A percentile compares a stretch with the other conserved stretches of the same genome.
These are phyloP conservation scores for Sebastes taczanowskii DNA, from an alignment of 2,797 vertebrate species.

Conservation along the genomic window DNA sequence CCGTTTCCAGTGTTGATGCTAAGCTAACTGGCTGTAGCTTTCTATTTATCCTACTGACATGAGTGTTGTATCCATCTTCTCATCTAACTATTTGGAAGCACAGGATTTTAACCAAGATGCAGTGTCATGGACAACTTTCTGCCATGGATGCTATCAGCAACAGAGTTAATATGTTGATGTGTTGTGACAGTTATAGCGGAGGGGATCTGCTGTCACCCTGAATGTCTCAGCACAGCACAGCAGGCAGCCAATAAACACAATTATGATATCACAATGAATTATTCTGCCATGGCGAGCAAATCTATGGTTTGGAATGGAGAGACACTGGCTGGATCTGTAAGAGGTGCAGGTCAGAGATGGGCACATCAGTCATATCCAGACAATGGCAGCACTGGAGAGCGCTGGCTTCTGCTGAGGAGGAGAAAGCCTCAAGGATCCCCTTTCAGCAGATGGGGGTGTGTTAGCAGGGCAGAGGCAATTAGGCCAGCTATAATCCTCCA, in stretches of 20 bases:
- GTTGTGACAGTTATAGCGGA: slow-evolving; percentile 51
- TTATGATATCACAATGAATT: slow-evolving; percentile 34
- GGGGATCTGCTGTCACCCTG: slow-evolving; percentile 47
- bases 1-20: not conserved
- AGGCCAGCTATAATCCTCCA: slow-evolving; percentile 78
- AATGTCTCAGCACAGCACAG: slow-evolving; percentile 30
- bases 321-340: not conserved
- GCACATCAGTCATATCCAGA: slow-evolving; percentile 58
- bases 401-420: slow-evolving; percentile 34
- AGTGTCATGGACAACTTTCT: not conserved
- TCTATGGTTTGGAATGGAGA: slow-evolving; percentile 14
- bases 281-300: slow-evolving; percentile 14
- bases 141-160: slow-evolving; percentile 2
- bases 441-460: slow-evolving; percentile 69
- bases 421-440: slow-evolving; percentile 65
- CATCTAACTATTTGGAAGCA: not conserved
- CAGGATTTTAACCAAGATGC: slow-evolving; percentile 6
- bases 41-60: not conserved
- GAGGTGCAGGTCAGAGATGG: slow-evolving; percentile 50
- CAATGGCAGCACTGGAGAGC: slow-evolving; percentile 39
- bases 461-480: slow-evolving; percentile 76
- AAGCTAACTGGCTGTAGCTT: not conserved
- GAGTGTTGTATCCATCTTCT: not conserved
- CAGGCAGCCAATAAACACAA: slow-evolving; percentile 18
- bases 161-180: slow-evolving; percentile 43